Evolutionary conservation across 1,140 invertebrate species (phyloP).

Genomic region (Drosophila lowei): DNA sequence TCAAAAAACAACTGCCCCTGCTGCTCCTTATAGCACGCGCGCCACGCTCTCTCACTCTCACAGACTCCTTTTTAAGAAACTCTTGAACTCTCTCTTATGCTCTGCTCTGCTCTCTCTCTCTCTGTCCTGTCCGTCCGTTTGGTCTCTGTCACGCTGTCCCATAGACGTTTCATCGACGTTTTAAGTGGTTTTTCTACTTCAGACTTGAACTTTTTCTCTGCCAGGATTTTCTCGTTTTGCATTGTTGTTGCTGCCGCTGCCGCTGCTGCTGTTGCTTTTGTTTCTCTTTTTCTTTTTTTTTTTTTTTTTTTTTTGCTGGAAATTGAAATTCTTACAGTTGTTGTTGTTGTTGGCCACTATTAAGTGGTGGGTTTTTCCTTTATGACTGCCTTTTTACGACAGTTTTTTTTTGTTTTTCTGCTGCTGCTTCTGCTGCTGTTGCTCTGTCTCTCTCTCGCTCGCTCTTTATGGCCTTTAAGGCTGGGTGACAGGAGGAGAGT

Average conservation of each 20-base stretch:
- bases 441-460: slow-evolving; percentile 16
- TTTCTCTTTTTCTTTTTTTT: slow-evolving; percentile 44
- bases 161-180: slow-evolving; percentile 70
- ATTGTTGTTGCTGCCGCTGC: slow-evolving; percentile 51
- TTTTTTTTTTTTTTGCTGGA: slow-evolving; percentile 55
- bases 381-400: slow-evolving; percentile 76
- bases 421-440: slow-evolving; percentile 17
- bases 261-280: slow-evolving; percentile 33
- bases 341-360: slow-evolving; percentile 57
- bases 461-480: slow-evolving; percentile 57
- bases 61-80: slow-evolving; percentile 62
- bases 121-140: neutral
- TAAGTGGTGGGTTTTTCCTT: slow-evolving; percentile 79
- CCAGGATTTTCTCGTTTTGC: slow-evolving; percentile 70
- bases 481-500: slow-evolving; percentile 45
- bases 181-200: slow-evolving; percentile 82
- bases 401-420: slow-evolving; percentile 55
- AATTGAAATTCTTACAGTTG: slow-evolving; percentile 78
- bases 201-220: slow-evolving; percentile 71
- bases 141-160: slow-evolving; percentile 39
- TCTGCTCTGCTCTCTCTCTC: slow-evolving; percentile 9
- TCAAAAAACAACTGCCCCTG: slow-evolving; percentile 49
- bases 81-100: slow-evolving; percentile 22
- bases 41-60: slow-evolving; percentile 16
- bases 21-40: slow-evolving; percentile 63